These are phyloP conservation scores for Eupithecia inturbata DNA, from an alignment of 2,888 invertebrate species.

Conservation along the genomic window DNA sequence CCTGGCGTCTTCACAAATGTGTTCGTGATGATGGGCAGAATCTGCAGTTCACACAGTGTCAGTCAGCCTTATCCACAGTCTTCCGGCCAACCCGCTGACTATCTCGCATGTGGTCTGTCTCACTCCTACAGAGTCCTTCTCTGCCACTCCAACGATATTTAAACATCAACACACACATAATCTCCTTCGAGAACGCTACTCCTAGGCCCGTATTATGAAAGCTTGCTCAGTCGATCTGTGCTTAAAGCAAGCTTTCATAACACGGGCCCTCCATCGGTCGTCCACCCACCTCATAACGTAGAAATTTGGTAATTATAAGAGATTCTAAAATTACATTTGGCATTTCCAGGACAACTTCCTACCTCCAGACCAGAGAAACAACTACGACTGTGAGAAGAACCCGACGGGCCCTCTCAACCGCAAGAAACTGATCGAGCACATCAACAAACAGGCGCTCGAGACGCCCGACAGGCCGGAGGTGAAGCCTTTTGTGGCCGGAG, in stretches of 20 bases:
- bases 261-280: too few relatives aligned
- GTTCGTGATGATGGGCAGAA: too few relatives aligned
- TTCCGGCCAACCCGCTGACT: not conserved
- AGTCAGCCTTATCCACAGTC: not conserved
- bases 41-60: too few relatives aligned
- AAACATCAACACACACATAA: too few relatives aligned
- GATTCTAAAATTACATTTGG: not conserved
- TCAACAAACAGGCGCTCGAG: slow-evolving; percentile 98
- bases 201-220: too few relatives aligned
- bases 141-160: not conserved
- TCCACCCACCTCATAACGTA: not conserved
- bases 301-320: not conserved
- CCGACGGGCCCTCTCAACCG: slow-evolving; percentile 98
- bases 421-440: slow-evolving; percentile 97
- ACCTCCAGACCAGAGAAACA: slow-evolving; percentile 97
- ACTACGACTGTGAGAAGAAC: slow-evolving; percentile 97
- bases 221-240: too few relatives aligned
- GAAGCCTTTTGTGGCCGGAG: slow-evolving; percentile 96
- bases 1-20: too few relatives aligned
- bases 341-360: slow-evolving; percentile 95
- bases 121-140: not conserved
- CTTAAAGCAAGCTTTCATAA: too few relatives aligned
- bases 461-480: slow-evolving; percentile 98
- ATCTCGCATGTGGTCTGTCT: not conserved
- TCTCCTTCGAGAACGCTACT: too few relatives aligned